phyloP scores from a whole-genome alignment of 2,888 invertebrate genomes.

The Synergus laeviventris region DNA sequence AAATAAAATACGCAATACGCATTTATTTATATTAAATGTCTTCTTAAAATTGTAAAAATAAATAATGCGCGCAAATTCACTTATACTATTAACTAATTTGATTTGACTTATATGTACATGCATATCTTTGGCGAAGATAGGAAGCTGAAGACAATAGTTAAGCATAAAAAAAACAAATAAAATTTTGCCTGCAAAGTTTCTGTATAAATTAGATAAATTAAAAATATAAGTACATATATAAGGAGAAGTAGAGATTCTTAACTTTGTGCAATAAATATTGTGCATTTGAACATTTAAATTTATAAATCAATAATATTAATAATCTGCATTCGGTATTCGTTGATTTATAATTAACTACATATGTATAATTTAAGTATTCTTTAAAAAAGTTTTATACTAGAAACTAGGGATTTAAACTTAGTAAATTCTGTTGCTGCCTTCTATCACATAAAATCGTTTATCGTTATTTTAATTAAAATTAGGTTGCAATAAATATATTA shows the following conservation, averaged over 20 bases:
- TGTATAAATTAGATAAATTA: too few species aligned
- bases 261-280: background rate
- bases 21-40: background rate
- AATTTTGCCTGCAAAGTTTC: background rate
- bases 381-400: background rate
- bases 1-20: background rate
- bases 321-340: background rate
- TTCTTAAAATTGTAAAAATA: conserved; percentile 14
- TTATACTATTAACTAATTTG: background rate
- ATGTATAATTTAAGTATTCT: background rate
- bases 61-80: background rate
- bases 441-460: conserved; percentile 22
- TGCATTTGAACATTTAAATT: background rate
- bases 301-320: background rate
- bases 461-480: background rate
- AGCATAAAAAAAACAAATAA: background rate
- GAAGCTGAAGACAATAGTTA: background rate
- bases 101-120: background rate
- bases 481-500: background rate
- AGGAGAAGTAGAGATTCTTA: background rate
- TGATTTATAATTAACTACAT: background rate
- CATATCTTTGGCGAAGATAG: background rate
- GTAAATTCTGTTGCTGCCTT: background rate
- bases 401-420: background rate
- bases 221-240: background rate